Base-by-base conservation (phyloP, 2,888 invertebrate species). In the Sarcophaga caerulescens region DNA sequence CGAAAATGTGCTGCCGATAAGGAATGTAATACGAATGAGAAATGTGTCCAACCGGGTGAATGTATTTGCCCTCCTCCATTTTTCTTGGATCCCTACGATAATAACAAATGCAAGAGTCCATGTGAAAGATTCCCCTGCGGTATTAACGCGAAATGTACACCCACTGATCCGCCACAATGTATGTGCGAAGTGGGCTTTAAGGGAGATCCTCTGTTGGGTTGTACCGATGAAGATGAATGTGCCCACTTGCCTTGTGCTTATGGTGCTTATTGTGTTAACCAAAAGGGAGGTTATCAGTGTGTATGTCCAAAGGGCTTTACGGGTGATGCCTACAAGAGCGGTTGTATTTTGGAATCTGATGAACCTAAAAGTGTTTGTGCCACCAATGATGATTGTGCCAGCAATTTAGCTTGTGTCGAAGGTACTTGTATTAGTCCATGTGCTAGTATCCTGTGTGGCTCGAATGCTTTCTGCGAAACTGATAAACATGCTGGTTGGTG, bases 51-150 rank as follows among this genome's bases (percentile, higher is more conserved):
- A 92, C 98, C 98, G 2, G 98, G 98, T 1, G 96, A 97, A 93
- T 98, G 98, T 91, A 95, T 98, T 21, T 98, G 98, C 91, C 97
- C 97, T 45, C 97, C 98, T 21, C 98, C 98, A 0, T 98, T 96
- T 93, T 98, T 97, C 92, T 95, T 96, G 47, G 98, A 98, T 91
- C 95, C 96, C 12, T 94, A 95, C 23, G 97, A 98, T 90, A 96
- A 95, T 57, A 97, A 97, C 91, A 96, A 96, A 91, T 98, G 98
- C 92, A 98, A 98, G 93, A 98, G 97, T 94, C 98, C 98, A 10
- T 98, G 98, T 92, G 97, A 98, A 92, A 95, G 98, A 85, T 97
- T 96, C 92, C 96, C 96, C 11, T 98, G 98, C 90, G 98, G 98
- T 52, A 96, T 98, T 71, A 98, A 98, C 91, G 96, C 98, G 4